Base-by-base conservation (phyloP, 1,140 invertebrate genomes). In the Bombus soroeensis region DNA sequence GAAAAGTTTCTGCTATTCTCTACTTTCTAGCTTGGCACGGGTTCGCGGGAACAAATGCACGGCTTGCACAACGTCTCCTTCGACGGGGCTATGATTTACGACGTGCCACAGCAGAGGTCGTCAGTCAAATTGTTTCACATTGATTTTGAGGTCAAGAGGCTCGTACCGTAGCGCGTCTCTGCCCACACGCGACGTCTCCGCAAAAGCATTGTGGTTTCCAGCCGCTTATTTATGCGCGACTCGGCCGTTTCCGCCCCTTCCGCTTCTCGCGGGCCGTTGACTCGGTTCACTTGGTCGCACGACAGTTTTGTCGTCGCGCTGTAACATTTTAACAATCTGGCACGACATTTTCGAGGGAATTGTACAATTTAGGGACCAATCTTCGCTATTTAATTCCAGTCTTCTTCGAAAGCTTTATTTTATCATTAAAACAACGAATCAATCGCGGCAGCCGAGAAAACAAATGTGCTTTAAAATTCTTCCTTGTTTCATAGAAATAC, bases 51-150 rank as follows among this genome's bases (percentile, higher is more conserved):
- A 66, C 62, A 12, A 12, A 53, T 72, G 22, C 78, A 53, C 41
- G 34, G 22, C 68, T 37, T 10, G 25, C 68, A 25, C 57, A 32
- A 28, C 80, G 59, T 83, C 57, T 72, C 37, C 68, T 84, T 90
- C 85, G 89, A 85, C 57, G 77, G 80, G 39, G 37, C 57, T 39
- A 43, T 81, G 88, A 90, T 90, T 90, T 90, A 90, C 89, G 81
- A 74, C 85, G 74, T 85, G 89, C 84, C 88, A 84, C 81, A 68
- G 78, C 74, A 85, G 77, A 79, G 88, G 89, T 87, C 88, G 81
- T 90, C 88, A 81, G 88, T 87, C 88, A 89, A 90, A 90, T 90
- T 90, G 89, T 90, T 90, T 90, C 78, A 90, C 88, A 90, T 90
- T 89, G 89, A 90, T 90, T 90, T 90, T 89, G 87, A 90, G 89